Evolutionary conservation across 2,888 invertebrate genomes (phyloP).

Genomic region (Rhagonycha lutea): DNA sequence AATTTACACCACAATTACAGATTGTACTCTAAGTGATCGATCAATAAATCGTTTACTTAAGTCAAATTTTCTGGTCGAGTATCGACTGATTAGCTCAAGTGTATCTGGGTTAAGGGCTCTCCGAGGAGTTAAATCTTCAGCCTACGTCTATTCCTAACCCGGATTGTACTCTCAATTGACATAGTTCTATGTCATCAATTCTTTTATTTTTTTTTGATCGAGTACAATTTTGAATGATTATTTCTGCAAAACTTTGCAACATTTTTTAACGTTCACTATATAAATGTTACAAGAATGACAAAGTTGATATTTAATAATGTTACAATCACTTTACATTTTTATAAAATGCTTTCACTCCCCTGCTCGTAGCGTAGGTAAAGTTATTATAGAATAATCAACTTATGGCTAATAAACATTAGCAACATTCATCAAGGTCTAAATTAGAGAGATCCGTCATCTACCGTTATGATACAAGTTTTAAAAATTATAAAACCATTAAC

Average conservation of each 20-base stretch:
- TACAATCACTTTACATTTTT: not conserved
- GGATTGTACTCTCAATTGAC: not conserved
- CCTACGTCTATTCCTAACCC: not conserved
- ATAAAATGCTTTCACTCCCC: not conserved
- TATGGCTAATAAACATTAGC: not conserved
- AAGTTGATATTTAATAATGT: not conserved
- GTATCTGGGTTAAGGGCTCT: not conserved
- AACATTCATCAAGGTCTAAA: not conserved
- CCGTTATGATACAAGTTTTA: not conserved
- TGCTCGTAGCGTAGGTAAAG: not conserved
- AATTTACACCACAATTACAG: not conserved
- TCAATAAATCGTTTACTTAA: not conserved
- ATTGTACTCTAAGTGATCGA: not conserved
- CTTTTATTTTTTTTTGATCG: not conserved
- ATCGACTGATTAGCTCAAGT: not conserved
- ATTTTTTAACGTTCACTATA: not conserved
- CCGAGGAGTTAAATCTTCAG: not conserved
- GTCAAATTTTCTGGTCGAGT: not conserved
- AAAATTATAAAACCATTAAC: not conserved
- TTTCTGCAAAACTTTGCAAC: too few relatives aligned
- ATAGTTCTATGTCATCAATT: not conserved
- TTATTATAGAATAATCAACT: not conserved
- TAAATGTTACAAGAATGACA: not conserved
- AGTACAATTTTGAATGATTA: not conserved
- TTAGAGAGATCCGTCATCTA: not conserved